Conservation (phyloP, 2,888 invertebrate genomes). For the Sesia bembeciformis region DNA sequence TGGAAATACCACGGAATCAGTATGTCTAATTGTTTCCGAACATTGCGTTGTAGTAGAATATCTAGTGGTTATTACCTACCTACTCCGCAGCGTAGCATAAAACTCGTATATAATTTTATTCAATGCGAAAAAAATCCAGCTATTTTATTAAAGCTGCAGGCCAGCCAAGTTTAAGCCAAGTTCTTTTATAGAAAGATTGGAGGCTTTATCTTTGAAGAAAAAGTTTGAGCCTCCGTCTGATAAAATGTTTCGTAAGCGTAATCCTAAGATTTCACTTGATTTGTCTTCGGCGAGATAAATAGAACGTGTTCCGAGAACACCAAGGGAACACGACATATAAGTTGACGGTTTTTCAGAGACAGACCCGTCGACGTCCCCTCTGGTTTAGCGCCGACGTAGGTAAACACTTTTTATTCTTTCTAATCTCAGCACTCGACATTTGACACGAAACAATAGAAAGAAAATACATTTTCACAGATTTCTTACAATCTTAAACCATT, state of each 20-base stretch:
- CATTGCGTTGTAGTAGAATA: too few relatives aligned
- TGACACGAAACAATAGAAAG: constrained; percentile 11
- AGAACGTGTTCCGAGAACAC: constrained; percentile 7
- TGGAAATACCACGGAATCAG: too few relatives aligned
- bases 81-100: too few relatives aligned
- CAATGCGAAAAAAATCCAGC: constrained; percentile 13
- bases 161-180: constrained; percentile 47
- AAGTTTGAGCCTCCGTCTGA: constrained; percentile 44
- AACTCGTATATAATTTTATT: background rate
- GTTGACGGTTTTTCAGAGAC: background rate
- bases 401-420: background rate
- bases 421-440: constrained; percentile 2
- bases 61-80: too few relatives aligned
- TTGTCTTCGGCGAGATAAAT: constrained; percentile 51
- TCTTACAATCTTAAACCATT: constrained; percentile 32
- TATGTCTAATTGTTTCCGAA: too few relatives aligned
- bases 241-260: constrained; percentile 62
- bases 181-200: constrained; percentile 49
- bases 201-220: constrained; percentile 42
- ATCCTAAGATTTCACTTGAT: constrained; percentile 55
- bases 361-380: background rate
- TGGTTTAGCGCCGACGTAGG: background rate
- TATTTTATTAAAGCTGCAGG: constrained; percentile 37
- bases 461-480: constrained; percentile 20
- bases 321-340: background rate